Percentiles rank a stretch among this genome's conserved stretches.
Evolutionary conservation across 2,113 vertebrate species (phyloP).

Genomic region (Ptychochromis oligacanthus): DNA sequence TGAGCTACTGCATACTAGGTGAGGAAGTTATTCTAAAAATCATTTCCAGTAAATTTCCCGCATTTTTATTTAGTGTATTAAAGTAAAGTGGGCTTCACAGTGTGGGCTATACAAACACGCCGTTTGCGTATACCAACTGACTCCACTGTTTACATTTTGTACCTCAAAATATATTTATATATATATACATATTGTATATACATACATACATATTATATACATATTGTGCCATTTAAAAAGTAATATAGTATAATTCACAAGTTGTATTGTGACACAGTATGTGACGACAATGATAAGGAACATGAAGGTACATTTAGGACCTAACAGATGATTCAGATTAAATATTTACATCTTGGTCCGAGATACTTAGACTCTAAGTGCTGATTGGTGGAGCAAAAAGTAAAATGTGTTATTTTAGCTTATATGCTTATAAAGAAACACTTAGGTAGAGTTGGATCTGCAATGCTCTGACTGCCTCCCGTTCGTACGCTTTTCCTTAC

Average conservation of each 20-base stretch:
- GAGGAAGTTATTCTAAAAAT: slow-evolving; percentile 47
- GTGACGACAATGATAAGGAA: not conserved
- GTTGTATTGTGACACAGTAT: not conserved
- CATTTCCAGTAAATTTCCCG: slow-evolving; percentile 4
- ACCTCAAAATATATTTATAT: not conserved
- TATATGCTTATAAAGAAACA: not conserved
- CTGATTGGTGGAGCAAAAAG: not conserved
- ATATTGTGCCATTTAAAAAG: too few relatives aligned
- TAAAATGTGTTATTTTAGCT: not conserved
- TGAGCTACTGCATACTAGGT: not conserved
- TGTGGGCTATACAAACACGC: slow-evolving; percentile 9
- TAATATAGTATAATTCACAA: not conserved
- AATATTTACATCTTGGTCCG: not conserved
- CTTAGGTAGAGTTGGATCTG: not conserved
- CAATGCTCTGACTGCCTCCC: not conserved
- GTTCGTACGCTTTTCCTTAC: not conserved
- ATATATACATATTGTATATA: too few relatives aligned
- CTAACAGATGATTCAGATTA: not conserved
- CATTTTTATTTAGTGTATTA: slow-evolving; percentile 36
- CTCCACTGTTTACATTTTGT: not conserved
- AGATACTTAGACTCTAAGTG: not conserved
- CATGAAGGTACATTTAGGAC: not conserved
- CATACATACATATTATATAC: too few relatives aligned
- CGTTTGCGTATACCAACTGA: not conserved
- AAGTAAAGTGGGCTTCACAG: slow-evolving; percentile 36